Percentiles rank a stretch among this genome's conserved stretches.
Conservation (phyloP, 2,113 vertebrate species). For the Ammodytes dubius region DNA sequence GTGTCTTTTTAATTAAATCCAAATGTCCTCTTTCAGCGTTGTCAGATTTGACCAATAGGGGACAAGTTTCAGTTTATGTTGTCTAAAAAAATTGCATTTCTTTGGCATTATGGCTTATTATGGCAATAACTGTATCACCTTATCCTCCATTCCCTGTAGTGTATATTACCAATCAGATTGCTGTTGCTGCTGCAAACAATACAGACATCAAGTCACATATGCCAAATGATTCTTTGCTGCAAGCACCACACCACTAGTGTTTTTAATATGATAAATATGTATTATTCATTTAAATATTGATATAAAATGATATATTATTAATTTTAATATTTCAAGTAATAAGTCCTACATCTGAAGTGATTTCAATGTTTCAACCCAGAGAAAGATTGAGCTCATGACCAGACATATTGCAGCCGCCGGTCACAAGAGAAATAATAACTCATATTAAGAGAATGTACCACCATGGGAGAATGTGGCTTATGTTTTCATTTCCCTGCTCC, state of each 20-base stretch:
- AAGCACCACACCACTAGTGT: background rate
- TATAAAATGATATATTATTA: background rate
- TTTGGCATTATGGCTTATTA: slow-evolving; percentile 18
- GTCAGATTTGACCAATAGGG: background rate
- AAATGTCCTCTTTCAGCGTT: background rate
- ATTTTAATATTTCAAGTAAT: slow-evolving; percentile 8
- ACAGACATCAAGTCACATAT: background rate
- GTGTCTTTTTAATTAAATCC: background rate
- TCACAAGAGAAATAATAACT: slow-evolving; percentile 37
- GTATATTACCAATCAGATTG: slow-evolving; percentile 24
- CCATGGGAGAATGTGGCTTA: slow-evolving; percentile 45
- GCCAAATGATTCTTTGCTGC: background rate
- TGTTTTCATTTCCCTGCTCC: slow-evolving; percentile 49
- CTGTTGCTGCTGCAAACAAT: slow-evolving; percentile 2
- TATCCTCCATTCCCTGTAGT: slow-evolving; percentile 28
- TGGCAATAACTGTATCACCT: slow-evolving; percentile 28
- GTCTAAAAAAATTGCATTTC: background rate
- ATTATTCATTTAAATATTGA: slow-evolving; percentile 12
- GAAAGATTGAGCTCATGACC: slow-evolving; percentile 49
- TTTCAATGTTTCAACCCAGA: slow-evolving; percentile 13
- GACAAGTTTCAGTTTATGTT: slow-evolving; percentile 12
- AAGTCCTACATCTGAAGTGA: background rate
- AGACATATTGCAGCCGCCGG: slow-evolving; percentile 1
- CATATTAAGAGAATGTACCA: slow-evolving; percentile 45
- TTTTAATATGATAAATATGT: background rate